phyloP scores from a whole-genome alignment of 2,113 vertebrate species.

The Hystrix cristata region DNA sequence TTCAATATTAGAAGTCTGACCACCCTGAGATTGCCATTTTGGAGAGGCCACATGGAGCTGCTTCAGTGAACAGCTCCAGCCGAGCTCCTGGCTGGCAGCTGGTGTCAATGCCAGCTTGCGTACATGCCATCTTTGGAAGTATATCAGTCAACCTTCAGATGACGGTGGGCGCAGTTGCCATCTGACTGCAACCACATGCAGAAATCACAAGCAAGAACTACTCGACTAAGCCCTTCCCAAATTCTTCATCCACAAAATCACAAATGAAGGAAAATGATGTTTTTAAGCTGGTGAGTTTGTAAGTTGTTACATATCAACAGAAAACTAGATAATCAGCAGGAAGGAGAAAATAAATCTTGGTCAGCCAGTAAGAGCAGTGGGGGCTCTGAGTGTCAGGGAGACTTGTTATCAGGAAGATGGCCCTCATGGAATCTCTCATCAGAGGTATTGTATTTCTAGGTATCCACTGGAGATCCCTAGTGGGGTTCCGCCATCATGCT shows the following conservation, averaged over 20 bases:
- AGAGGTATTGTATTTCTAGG: conserved; percentile 1
- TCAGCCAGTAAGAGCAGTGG: neutral
- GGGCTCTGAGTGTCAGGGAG: neutral
- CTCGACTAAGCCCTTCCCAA: neutral
- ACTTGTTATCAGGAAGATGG: neutral
- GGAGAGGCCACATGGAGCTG: neutral
- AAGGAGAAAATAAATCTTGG: conserved; percentile 46
- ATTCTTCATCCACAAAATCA: neutral
- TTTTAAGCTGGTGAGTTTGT: conserved; percentile 37
- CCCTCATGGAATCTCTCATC: neutral
- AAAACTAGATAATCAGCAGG: neutral
- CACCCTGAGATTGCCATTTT: neutral
- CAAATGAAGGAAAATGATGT: conserved; percentile 24
- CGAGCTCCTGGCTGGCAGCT: neutral
- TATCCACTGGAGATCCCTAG: neutral
- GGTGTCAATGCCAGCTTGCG: neutral
- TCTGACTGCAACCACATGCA: conserved; percentile 2
- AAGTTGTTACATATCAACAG: neutral
- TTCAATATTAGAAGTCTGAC: neutral
- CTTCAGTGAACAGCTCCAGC: neutral
- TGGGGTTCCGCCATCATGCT: neutral
- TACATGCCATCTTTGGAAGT: neutral
- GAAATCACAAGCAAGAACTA: conserved; percentile 7
- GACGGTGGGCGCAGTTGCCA: neutral
- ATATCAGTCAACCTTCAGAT: neutral